phyloP scores from a whole-genome alignment of 2,888 invertebrate genomes.

The Fragum fragum region DNA sequence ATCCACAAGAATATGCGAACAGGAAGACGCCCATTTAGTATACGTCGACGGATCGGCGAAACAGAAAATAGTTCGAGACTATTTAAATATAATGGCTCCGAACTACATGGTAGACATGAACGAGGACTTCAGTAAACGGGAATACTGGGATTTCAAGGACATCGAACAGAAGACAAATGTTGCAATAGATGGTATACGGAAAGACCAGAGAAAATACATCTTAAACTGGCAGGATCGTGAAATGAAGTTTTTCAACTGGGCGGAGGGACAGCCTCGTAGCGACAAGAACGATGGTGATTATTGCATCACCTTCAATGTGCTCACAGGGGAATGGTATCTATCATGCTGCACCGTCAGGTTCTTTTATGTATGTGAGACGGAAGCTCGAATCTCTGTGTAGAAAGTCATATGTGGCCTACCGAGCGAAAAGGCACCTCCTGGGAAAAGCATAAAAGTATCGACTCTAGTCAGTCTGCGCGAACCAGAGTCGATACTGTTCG shows the following conservation, averaged over 20 bases:
- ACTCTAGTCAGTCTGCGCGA: no score
- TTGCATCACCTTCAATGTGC: conserved; percentile 56
- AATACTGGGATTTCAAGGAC: conserved; percentile 57
- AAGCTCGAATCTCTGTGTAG: conserved; percentile 9
- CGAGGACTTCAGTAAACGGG: conserved; percentile 54
- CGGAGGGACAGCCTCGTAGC: conserved; percentile 56
- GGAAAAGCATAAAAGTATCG: no score
- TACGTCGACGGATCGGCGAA: conserved; percentile 36
- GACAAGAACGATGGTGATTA: conserved; percentile 55
- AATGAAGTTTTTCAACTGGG: conserved; percentile 64
- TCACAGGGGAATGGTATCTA: conserved; percentile 58
- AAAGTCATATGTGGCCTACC: no score
- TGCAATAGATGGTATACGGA: conserved; percentile 55
- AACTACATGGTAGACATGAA: conserved; percentile 50
- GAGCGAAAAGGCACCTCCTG: no score
- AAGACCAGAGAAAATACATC: conserved; percentile 35
- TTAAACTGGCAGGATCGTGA: conserved; percentile 40
- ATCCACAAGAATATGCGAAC: conserved; percentile 50
- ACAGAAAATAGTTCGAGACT: conserved; percentile 46
- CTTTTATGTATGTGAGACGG: conserved; percentile 59
- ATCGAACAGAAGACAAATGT: conserved; percentile 52
- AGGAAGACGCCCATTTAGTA: conserved; percentile 56
- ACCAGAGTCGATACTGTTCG: no score
- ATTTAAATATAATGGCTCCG: conserved; percentile 39
- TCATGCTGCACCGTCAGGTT: conserved; percentile 54